Evolutionary conservation across 2,888 invertebrate genomes (phyloP).

Genomic region (Eilema griseolum): DNA sequence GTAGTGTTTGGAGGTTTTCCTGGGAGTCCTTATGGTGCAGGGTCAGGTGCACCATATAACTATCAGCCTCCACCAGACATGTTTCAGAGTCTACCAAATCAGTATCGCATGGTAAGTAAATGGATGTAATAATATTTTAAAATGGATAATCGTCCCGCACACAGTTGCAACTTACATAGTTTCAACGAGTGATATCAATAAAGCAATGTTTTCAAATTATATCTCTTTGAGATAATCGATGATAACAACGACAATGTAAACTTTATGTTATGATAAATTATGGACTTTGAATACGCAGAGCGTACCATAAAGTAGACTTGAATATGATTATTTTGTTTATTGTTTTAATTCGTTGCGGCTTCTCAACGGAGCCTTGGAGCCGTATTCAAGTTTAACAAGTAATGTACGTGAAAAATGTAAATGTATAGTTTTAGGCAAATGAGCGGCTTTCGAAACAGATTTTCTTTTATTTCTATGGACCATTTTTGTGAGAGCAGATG

Average conservation of each 20-base stretch:
- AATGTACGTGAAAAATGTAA: too few relatives aligned
- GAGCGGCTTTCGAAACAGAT: too few relatives aligned
- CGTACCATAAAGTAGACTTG: too few relatives aligned
- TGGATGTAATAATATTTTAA: background rate
- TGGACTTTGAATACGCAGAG: too few relatives aligned
- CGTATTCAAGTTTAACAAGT: too few relatives aligned
- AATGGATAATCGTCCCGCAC: conserved; percentile 47
- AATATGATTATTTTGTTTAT: too few relatives aligned
- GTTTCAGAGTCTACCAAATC: conserved; percentile 82
- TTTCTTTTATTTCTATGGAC: too few relatives aligned
- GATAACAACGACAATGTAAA: conserved; percentile 61
- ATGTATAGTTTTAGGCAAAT: too few relatives aligned
- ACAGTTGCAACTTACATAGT: conserved; percentile 67
- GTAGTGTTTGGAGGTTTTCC: conserved; percentile 93
- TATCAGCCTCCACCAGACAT: conserved; percentile 90
- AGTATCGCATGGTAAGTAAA: conserved; percentile 79
- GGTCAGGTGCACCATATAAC: conserved; percentile 90
- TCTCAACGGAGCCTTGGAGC: too few relatives aligned
- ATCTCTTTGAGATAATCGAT: conserved; percentile 61
- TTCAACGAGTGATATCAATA: conserved; percentile 61
- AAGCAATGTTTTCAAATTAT: conserved; percentile 69
- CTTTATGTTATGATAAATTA: conserved; percentile 55
- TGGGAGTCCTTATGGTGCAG: conserved; percentile 89
- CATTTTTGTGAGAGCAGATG: too few relatives aligned
- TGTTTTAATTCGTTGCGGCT: too few relatives aligned